Evolutionary conservation across 2,797 vertebrate species (phyloP).

Genomic region (Macroramphosus scolopax): DNA sequence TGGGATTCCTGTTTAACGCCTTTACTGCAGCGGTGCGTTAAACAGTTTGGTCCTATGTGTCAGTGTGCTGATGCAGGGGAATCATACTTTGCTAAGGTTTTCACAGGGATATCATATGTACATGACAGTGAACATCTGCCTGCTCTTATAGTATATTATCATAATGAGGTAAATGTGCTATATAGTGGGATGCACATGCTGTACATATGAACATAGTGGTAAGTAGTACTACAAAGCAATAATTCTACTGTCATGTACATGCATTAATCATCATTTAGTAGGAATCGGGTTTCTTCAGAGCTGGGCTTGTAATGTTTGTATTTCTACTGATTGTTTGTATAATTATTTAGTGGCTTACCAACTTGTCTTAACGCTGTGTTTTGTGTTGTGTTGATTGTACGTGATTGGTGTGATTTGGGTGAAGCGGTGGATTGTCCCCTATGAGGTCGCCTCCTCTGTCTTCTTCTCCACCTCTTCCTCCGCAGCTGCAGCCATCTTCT

Average conservation of each 20-base stretch:
- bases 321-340: slow-evolving; percentile 20
- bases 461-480: slow-evolving; percentile 59
- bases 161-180: slow-evolving; percentile 67
- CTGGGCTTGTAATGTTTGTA: slow-evolving; percentile 38
- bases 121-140: slow-evolving; percentile 34
- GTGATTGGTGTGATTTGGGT: slow-evolving; percentile 28
- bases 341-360: slow-evolving; percentile 32
- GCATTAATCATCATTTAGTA: too few relatives aligned
- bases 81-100: slow-evolving; percentile 32
- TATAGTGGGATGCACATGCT: slow-evolving; percentile 66
- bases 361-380: slow-evolving; percentile 28
- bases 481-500: slow-evolving; percentile 27
- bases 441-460: slow-evolving; percentile 68
- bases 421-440: slow-evolving; percentile 62
- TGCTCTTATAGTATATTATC: too few relatives aligned
- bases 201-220: slow-evolving; percentile 68
- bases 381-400: slow-evolving; percentile 41
- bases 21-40: too few relatives aligned
- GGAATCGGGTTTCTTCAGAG: slow-evolving; percentile 29
- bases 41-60: slow-evolving; percentile 19
- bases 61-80: slow-evolving; percentile 24
- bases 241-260: slow-evolving; percentile 41
- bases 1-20: neutral
- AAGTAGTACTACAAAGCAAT: slow-evolving; percentile 49
- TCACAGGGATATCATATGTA: slow-evolving; percentile 56